A percentile compares a stretch with the other conserved stretches of the same genome.
phyloP scores from a whole-genome alignment of 2,888 invertebrate species.

The Apoderus coryli region DNA sequence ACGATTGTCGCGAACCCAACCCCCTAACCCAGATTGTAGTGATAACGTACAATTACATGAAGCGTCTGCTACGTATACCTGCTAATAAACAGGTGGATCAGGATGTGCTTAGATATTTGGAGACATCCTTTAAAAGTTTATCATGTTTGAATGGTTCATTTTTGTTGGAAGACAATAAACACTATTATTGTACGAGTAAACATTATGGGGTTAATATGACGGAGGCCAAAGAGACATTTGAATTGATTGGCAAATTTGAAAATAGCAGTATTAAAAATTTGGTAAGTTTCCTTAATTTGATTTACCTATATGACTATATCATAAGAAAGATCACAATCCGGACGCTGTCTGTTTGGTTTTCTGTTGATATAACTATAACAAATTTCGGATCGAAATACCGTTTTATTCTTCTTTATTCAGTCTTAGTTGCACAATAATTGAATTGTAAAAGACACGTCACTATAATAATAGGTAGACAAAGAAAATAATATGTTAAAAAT shows the following conservation, averaged over 20 bases:
- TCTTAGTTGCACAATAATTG: no score
- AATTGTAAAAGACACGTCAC: no score
- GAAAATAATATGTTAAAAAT: no score
- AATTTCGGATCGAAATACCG: no score
- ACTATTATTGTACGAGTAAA: slow-evolving; percentile 66
- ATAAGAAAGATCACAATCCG: no score
- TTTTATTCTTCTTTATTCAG: no score
- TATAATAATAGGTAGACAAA: no score
- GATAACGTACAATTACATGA: slow-evolving; percentile 17
- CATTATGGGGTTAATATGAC: slow-evolving; percentile 68
- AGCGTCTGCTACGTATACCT: slow-evolving; percentile 41
- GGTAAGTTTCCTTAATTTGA: no score
- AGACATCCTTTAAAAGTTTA: slow-evolving; percentile 71
- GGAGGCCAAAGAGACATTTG: slow-evolving; percentile 51
- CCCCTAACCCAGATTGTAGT: slow-evolving; percentile 45
- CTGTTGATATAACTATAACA: no score
- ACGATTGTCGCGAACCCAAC: slow-evolving; percentile 49
- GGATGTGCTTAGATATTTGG: slow-evolving; percentile 53
- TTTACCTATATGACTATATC: no score
- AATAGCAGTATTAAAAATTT: slow-evolving; percentile 57
- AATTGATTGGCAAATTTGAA: slow-evolving; percentile 51
- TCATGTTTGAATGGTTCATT: slow-evolving; percentile 86
- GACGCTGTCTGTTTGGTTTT: no score
- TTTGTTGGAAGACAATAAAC: slow-evolving; percentile 47
- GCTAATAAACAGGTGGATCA: slow-evolving; percentile 54